Base-by-base conservation (phyloP, 30 jellyfish, hydroid and myxozoan species). In the Pseudorhiza aurosa region DNA sequence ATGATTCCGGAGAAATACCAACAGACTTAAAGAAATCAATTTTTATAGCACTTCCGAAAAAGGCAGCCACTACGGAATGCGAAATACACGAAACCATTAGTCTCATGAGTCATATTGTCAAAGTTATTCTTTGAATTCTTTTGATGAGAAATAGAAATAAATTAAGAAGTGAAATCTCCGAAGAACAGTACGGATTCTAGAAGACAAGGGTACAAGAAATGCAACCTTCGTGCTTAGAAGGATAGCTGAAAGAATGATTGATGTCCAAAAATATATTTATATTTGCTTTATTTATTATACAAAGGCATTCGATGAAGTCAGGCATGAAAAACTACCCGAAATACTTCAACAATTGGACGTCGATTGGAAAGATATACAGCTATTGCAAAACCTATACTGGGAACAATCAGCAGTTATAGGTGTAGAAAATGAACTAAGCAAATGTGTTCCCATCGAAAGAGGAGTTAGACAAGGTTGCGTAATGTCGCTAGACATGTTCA, bases 121-220 rank as follows among this genome's bases (percentile, higher is more conserved):
- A 62, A 37, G 31, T 62, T 11, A 18, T 62, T 15, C 55, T 62
- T 24, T 5, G 10, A 37, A 28, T 62, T 2, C 67, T 53, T 4
- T 18, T 53, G 67, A 12, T 2, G 36, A 53, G 67, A 0, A 53
- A 7, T 17, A 53, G 67, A 21, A 53, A 53, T 2, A 53, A 53
- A 15, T 18, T 53, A n/a, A 10, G 33, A 53, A 2, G 17, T 8
- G 67, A 53, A 53, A 53, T 53, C 2, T 53, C 67, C 19, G 36
- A 53, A 21, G 36, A 2, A 21, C 67, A 53, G 22, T 53, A 7
- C 22, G 67, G 67, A 2, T 53, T 53, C 10, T 53, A 22, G 35
- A 18, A 53, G 67, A 53, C 35, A 53, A 53, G 24, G 75, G 75
- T 14, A 62, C 75, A 15, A 24, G 75, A 24, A 62, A 62, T 62